Evolutionary conservation across 1,140 invertebrate species (phyloP), one percentile per base, ranked within the genome.

Genomic region (Magallana gigas): DNA sequence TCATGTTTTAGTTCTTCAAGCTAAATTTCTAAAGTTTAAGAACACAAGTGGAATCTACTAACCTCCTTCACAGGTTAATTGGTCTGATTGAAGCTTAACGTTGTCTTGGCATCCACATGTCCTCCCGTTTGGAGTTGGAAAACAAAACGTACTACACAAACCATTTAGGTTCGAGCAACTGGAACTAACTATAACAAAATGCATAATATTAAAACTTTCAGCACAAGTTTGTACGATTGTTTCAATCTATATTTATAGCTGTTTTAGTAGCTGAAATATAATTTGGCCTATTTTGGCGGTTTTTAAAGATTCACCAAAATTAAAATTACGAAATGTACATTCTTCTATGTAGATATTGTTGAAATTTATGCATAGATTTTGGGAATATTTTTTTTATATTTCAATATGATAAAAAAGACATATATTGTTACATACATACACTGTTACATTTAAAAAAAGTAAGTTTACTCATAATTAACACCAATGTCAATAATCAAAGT

Each of bases 61-160:
- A 84, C 83, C 23, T 84, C 83, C 83, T 62, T 62, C 23, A 29
- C 83, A 84, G 12, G 59, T 84, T 12, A 4, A 18, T 62, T 36
- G 11, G 57, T 84, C 59, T 59, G 83, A 14, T 23, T 18, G 56
- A 11, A 84, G 16, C 18, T 59, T 16, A 7, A 48, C 57, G 9
- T 59, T 59, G 23, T 84, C 83, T 56, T 84, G 57, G 60, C 83
- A 84, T 23, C 83, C 83, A 36, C 83, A 84, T 12, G 83, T 84
- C 36, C 83, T 84, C 12, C 83, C 83, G n/a, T 11, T 16, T 60
- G 83, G 83, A 14, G 83, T 84, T 9, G 83, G 58, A 23, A 84
- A 62, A 23, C 83, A 84, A 58, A 84, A 84, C 16, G 83, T 84
- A 29, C 83, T 84, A 16, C 83, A 84, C 9, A 29, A 60, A 59